Evolutionary conservation across 2,797 vertebrate species (phyloP), one percentile per base, ranked within the genome.

Genomic region (Podarcis lilfordi): DNA sequence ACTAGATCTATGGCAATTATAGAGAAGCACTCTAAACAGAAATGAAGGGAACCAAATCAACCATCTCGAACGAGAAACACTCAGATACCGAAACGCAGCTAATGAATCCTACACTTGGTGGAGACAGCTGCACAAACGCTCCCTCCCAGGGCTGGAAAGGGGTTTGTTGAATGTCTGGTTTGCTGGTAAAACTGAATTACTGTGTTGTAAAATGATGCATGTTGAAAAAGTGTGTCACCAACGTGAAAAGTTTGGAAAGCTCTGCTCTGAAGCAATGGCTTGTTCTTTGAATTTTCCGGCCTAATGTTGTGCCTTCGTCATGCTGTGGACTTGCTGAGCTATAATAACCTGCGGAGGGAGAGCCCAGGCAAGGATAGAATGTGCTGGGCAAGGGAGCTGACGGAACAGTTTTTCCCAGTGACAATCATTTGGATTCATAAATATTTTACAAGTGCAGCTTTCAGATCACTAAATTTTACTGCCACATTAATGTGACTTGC

Each of bases 391-490:
- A 91, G 5, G 92, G 92, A 95, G 91, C 93, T 96, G 96, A 96
- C 95, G 92, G 93, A 90, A 94, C 92, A 93, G 91, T 95, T 97
- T 95, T 93, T 95, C 83, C 87, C 91, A 91, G 92, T 90, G 95
- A 96, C 94, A 95, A 92, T 91, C 92, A 93, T 89, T 91, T 89
- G 95, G 94, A 93, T 96, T 96, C 96, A 97, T 97, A 97, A 97
- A 97, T 97, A 96, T 96, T 97, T 97, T 94, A 97, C 93, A 96
- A 96, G 94, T 94, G 91, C 84, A 92, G 95, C 93, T 96, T 96
- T 96, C 95, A 96, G 92, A 91, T 86, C 88, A 94, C 93, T 93
- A 95, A 97, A 95, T 97, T 96, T 96, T 96, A 96, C 95, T 95
- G 93, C 93, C 95, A 95, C 91, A 93, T 96, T 96, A 96, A 95